These are phyloP conservation scores for Colletes collaris DNA, from an alignment of 2,888 invertebrate genomes.

Conservation along the genomic window DNA sequence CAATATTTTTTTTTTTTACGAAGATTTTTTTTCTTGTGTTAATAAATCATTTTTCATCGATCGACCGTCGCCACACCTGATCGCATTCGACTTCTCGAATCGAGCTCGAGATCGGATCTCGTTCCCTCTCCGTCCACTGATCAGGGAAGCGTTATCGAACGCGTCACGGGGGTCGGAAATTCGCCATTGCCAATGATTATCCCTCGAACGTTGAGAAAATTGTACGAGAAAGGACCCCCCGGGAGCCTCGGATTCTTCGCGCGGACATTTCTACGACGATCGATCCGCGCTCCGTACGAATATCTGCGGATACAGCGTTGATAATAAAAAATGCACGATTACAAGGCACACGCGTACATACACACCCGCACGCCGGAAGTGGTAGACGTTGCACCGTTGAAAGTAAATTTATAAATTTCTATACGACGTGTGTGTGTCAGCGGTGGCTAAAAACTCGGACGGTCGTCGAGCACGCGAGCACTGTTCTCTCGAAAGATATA, in stretches of 20 bases:
- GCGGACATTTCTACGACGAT: conserved; percentile 52
- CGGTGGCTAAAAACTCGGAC: neutral
- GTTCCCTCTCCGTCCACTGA: conserved; percentile 50
- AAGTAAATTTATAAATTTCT: conserved; percentile 48
- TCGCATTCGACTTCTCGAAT: conserved; percentile 3
- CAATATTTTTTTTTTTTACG: conserved; percentile 40
- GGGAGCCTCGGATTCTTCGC: conserved; percentile 15
- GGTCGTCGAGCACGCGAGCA: neutral
- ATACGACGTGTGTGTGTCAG: conserved; percentile 9
- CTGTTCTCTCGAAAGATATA: neutral
- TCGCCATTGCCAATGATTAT: conserved; percentile 4
- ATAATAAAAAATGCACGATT: conserved; percentile 40
- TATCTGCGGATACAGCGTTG: conserved; percentile 37
- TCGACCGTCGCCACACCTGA: conserved; percentile 3
- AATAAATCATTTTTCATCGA: conserved; percentile 56
- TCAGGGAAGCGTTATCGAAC: conserved; percentile 21
- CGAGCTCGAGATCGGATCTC: conserved; percentile 21
- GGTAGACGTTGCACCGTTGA: conserved; percentile 52
- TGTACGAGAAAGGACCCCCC: no score
- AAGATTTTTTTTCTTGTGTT: conserved; percentile 28
- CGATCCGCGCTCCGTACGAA: conserved; percentile 48
- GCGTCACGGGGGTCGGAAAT: neutral
- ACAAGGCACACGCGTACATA: conserved; percentile 25
- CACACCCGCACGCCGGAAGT: conserved; percentile 31
- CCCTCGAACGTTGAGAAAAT: neutral